These are phyloP conservation scores for Megalurothrips usitatus DNA, from an alignment of 2,888 invertebrate genomes.

Conservation along the genomic window DNA sequence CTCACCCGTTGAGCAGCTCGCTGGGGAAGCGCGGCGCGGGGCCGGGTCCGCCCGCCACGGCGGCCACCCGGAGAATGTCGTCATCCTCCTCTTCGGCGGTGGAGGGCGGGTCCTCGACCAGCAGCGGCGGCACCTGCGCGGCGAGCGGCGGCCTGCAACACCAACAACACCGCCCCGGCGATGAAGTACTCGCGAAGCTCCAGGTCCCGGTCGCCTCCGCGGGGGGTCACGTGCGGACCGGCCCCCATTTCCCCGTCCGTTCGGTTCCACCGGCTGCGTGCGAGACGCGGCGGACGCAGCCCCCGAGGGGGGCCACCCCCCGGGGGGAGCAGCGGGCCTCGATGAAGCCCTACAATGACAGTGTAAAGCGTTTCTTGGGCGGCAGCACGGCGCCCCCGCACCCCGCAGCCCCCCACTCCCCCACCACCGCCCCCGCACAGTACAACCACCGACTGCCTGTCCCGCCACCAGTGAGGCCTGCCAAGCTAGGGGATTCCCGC, in stretches of 20 bases:
- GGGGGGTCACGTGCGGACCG: no score
- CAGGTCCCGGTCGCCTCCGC: no score
- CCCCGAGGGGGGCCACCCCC: background rate
- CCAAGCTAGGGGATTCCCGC: no score
- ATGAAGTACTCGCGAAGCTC: no score
- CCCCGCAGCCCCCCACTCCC: background rate
- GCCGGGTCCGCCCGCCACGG: conserved; percentile 9
- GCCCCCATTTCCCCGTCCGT: no score
- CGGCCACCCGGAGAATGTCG: background rate
- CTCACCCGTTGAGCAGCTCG: conserved; percentile 21
- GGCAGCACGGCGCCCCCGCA: background rate
- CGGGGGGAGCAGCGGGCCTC: background rate
- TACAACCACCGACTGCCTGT: background rate
- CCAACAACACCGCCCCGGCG: no score
- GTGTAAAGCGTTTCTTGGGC: background rate
- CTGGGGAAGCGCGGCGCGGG: background rate
- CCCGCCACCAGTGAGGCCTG: no score
- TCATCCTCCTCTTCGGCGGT: conserved; percentile 18
- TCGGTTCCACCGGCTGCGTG: background rate
- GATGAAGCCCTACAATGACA: background rate
- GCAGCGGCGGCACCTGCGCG: conserved; percentile 6
- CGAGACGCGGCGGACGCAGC: background rate
- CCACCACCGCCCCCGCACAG: conserved; percentile 12
- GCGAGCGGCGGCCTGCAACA: background rate
- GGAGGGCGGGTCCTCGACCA: conserved; percentile 16